Percentiles rank a stretch among this genome's conserved stretches.
phyloP scores from a whole-genome alignment of 2,797 vertebrate genomes.

The Podarcis lilfordi region DNA sequence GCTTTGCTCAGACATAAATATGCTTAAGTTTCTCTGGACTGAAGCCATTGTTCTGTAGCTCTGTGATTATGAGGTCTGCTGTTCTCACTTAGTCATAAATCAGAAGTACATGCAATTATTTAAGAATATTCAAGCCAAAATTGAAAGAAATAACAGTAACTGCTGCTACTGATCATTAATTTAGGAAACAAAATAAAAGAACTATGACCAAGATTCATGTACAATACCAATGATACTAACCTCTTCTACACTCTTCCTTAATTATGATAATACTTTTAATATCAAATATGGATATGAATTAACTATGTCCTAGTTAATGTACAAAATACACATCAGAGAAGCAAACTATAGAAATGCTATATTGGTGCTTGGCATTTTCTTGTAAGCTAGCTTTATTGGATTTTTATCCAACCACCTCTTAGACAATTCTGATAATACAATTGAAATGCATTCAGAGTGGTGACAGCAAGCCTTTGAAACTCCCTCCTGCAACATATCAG shows the following conservation, averaged over 20 bases:
- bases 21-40: background rate
- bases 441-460: background rate
- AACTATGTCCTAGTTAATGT: background rate
- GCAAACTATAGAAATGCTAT: background rate
- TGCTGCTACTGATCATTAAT: background rate
- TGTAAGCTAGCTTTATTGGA: background rate
- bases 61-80: background rate
- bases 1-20: background rate
- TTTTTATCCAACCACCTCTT: background rate
- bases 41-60: background rate
- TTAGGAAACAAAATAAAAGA: background rate
- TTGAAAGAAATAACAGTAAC: background rate
- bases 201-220: background rate
- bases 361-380: background rate
- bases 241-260: background rate
- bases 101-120: slow-evolving; percentile 16
- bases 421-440: background rate
- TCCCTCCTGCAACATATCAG: too few species aligned
- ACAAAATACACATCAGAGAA: background rate
- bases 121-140: background rate
- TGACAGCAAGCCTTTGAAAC: too few species aligned
- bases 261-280: background rate
- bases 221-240: background rate
- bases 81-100: background rate
- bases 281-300: background rate